phyloP scores from a whole-genome alignment of 2,888 invertebrate genomes.

The Dolichomitus sp. region DNA sequence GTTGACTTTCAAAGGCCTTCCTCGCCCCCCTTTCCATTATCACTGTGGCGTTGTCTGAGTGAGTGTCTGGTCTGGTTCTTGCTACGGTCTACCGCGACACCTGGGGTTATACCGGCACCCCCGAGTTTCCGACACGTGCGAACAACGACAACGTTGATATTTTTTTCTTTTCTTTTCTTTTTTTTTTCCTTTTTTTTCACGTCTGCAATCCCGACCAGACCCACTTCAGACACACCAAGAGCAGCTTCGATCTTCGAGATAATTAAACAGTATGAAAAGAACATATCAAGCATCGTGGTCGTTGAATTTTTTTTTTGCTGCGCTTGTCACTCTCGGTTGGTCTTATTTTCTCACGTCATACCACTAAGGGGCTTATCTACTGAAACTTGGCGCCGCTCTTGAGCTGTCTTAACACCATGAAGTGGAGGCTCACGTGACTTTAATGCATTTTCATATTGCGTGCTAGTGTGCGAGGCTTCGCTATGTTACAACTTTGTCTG shows the following conservation, averaged over 20 bases:
- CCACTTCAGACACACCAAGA: conserved; percentile 26
- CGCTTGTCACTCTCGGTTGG: not conserved
- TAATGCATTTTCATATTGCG: conserved; percentile 14
- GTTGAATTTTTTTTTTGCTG: not conserved
- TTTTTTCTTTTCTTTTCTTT: conserved; percentile 5
- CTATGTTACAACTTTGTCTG: not conserved
- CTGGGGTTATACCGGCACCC: conserved; percentile 56
- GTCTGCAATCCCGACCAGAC: conserved; percentile 51
- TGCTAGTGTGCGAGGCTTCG: conserved; percentile 1
- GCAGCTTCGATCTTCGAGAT: conserved; percentile 41
- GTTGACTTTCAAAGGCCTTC: too few relatives aligned
- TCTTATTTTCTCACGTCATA: conserved; percentile 46
- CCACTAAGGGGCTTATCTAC: conserved; percentile 41
- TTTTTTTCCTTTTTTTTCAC: conserved; percentile 40
- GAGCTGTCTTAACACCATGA: conserved; percentile 24
- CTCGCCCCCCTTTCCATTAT: conserved; percentile 27
- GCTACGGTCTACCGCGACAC: conserved; percentile 52
- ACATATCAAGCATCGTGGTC: not conserved
- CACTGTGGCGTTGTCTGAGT: conserved; percentile 66
- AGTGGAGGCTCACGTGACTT: conserved; percentile 42
- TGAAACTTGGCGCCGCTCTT: conserved; percentile 29
- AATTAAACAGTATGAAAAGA: conserved; percentile 22
- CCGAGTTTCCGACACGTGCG: conserved; percentile 56
- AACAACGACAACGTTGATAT: conserved; percentile 52
- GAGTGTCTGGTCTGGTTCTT: conserved; percentile 63